These are phyloP conservation scores for Habropoda laboriosa DNA, from an alignment of 1,140 invertebrate genomes.

Conservation along the genomic window DNA sequence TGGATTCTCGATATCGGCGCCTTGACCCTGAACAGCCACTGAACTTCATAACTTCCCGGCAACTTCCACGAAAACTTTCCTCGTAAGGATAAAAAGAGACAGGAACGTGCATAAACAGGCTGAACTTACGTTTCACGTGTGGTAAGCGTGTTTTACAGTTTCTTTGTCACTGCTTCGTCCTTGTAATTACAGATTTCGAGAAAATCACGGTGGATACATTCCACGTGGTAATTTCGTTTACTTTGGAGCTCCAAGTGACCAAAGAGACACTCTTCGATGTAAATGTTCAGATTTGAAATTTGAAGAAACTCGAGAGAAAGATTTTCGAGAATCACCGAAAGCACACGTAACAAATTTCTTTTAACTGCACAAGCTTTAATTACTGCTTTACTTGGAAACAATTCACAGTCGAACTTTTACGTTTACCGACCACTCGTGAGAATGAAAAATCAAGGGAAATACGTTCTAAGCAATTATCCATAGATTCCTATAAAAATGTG, in stretches of 20 bases:
- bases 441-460: neutral
- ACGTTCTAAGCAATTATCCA: neutral
- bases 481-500: neutral
- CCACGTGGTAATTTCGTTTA: no score
- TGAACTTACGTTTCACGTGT: neutral
- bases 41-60: constrained; percentile 37
- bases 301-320: neutral
- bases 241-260: no score
- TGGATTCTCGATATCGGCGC: constrained; percentile 4
- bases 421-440: no score
- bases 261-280: no score
- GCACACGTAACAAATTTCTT: neutral
- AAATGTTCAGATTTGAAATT: no score
- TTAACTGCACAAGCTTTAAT: neutral
- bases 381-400: no score
- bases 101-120: neutral
- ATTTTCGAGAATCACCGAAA: neutral
- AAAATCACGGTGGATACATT: no score
- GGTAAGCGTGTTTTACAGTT: neutral
- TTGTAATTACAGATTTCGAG: no score
- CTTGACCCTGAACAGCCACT: constrained; percentile 38
- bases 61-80: constrained; percentile 27
- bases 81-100: constrained; percentile 19
- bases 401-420: neutral
- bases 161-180: no score